phyloP scores from a whole-genome alignment of 2,113 vertebrate genomes.

The Oreochromis niloticus region DNA sequence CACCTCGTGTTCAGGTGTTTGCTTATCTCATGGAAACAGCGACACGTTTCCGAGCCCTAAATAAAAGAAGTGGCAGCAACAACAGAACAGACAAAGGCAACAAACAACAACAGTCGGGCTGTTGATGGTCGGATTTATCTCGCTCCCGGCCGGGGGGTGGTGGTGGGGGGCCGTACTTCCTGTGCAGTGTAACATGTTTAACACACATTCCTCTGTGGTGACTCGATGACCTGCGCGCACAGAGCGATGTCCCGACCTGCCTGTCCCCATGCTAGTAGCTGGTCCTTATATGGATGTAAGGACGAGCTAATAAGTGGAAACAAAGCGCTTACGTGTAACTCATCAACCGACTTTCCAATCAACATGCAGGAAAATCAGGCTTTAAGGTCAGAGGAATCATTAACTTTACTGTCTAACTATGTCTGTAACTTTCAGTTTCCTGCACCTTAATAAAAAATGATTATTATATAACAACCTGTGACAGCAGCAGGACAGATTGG shows the following conservation, averaged over 20 bases:
- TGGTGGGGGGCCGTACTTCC: constrained; percentile 70
- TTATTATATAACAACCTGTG: background rate
- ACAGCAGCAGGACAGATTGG: background rate
- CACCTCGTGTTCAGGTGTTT: constrained; percentile 60
- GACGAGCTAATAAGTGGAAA: constrained; percentile 24
- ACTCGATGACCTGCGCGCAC: constrained; percentile 47
- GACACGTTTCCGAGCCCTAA: constrained; percentile 65
- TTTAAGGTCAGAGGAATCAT: background rate
- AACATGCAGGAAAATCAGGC: background rate
- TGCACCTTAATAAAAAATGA: background rate
- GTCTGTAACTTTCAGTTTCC: background rate
- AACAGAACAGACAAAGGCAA: constrained; percentile 69
- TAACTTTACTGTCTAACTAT: background rate
- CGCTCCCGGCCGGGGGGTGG: background rate
- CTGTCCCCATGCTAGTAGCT: background rate
- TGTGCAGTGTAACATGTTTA: constrained; percentile 72
- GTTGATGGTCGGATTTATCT: constrained; percentile 74
- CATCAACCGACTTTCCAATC: background rate
- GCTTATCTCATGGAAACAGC: constrained; percentile 66
- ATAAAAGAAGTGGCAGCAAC: constrained; percentile 59
- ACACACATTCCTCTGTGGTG: constrained; percentile 68
- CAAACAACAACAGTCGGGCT: constrained; percentile 71
- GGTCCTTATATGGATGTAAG: constrained; percentile 28
- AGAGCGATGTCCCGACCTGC: constrained; percentile 21
- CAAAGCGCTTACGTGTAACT: background rate